Evolutionary conservation across 2,888 invertebrate species (phyloP).

Genomic region (Trachelus troglodyta): DNA sequence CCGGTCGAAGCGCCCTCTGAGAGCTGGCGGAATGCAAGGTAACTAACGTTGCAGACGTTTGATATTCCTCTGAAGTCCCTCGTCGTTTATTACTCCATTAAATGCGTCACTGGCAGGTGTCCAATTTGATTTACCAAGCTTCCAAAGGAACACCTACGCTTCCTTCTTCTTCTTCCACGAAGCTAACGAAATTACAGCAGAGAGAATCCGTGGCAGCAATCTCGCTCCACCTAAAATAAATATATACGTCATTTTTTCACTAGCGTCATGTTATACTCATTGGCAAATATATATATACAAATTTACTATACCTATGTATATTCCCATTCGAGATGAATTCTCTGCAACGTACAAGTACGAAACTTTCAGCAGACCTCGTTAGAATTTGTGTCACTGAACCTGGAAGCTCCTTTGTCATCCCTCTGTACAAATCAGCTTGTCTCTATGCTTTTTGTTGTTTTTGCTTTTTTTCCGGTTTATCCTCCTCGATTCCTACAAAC

Average conservation of each 20-base stretch:
- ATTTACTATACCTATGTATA: neutral
- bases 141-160: neutral
- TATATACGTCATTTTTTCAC: neutral
- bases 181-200: neutral
- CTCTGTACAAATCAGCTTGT: neutral
- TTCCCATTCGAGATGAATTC: neutral
- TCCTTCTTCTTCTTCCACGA: neutral
- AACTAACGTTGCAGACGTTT: neutral
- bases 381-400: neutral
- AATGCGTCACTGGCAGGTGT: no score
- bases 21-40: neutral
- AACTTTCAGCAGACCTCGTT: neutral
- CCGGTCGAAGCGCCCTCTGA: neutral
- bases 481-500: neutral
- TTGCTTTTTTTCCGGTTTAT: neutral
- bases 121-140: neutral
- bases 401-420: neutral
- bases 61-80: neutral
- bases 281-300: no score
- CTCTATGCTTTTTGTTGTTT: neutral
- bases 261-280: no score
- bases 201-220: neutral
- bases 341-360: neutral
- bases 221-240: neutral
- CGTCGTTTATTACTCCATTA: neutral